Evolutionary conservation across 2,113 vertebrate species (phyloP).

Genomic region (Cephalopholis sonnerati): DNA sequence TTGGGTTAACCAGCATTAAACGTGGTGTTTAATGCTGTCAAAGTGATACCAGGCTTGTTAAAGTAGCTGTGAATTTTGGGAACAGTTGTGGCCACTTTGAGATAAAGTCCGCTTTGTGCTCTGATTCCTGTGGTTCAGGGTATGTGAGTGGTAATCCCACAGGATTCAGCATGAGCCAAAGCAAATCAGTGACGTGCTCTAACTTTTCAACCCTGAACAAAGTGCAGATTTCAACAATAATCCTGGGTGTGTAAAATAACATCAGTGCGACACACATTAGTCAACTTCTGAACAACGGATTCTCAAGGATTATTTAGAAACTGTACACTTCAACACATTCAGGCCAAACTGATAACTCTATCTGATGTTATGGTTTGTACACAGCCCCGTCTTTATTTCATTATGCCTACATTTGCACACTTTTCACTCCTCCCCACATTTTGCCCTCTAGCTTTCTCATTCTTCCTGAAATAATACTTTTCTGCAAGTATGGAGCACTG

Average conservation of each 20-base stretch:
- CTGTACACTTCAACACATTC: background rate
- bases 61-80: conserved; percentile 1
- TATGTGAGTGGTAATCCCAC: conserved; percentile 38
- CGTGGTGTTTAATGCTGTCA: background rate
- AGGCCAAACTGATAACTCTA: background rate
- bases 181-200: conserved; percentile 15
- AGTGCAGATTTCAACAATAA: conserved; percentile 5
- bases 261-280: background rate
- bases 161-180: conserved; percentile 12
- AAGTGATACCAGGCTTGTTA: background rate
- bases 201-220: conserved; percentile 25
- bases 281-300: background rate
- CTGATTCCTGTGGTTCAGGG: conserved; percentile 25
- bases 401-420: background rate
- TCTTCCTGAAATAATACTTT: conserved; percentile 17
- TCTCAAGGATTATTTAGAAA: background rate
- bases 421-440: background rate
- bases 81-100: background rate
- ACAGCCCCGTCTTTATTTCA: background rate
- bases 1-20: background rate
- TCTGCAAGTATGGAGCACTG: background rate
- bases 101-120: conserved; percentile 45
- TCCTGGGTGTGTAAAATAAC: background rate
- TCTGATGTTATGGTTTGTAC: background rate
- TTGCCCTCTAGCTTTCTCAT: background rate